Evolutionary conservation across 2,113 vertebrate genomes (phyloP).

Genomic region (Procapra przewalskii): DNA sequence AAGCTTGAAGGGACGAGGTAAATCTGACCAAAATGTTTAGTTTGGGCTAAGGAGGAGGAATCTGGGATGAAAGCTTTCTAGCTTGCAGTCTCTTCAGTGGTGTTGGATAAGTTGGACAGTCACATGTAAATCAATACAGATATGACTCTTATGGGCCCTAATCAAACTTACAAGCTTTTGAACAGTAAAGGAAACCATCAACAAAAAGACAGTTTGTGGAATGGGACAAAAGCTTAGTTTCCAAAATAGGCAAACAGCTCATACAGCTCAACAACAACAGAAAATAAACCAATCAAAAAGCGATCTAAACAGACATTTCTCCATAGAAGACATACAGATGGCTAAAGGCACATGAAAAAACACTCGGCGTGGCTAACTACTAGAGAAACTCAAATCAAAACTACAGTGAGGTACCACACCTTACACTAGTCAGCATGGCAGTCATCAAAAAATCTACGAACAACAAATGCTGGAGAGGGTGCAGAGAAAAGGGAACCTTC

Average conservation of each 20-base stretch:
- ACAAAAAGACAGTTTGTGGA: neutral
- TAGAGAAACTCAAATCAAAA: neutral
- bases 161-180: neutral
- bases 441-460: neutral
- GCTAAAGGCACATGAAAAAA: neutral
- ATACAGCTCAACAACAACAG: neutral
- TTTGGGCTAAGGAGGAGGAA: neutral
- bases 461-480: neutral
- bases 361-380: too few species aligned
- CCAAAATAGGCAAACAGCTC: neutral
- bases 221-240: neutral
- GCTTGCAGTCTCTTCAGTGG: neutral
- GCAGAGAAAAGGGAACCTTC: neutral
- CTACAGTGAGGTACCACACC: neutral
- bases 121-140: neutral
- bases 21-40: neutral
- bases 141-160: neutral
- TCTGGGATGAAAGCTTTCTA: neutral
- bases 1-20: neutral
- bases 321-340: neutral
- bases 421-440: neutral
- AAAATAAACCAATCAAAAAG: neutral
- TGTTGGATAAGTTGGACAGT: neutral
- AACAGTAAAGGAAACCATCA: neutral
- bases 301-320: neutral